A percentile compares a stretch with the other conserved stretches of the same genome.
Evolutionary conservation across 2,888 invertebrate genomes (phyloP).

Genomic region (Stictocephala bisonia): DNA sequence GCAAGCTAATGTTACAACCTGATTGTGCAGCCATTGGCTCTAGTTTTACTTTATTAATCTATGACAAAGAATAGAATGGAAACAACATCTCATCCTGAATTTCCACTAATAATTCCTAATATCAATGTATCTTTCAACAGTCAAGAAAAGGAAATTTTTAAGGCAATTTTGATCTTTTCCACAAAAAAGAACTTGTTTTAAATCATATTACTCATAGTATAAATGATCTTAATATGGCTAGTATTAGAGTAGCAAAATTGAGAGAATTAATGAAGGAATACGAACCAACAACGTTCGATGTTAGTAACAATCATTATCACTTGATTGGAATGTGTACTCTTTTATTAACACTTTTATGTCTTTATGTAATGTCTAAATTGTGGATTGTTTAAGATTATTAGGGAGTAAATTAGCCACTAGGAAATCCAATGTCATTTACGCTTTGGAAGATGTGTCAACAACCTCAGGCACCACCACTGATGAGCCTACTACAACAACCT

Average conservation of each 20-base stretch:
- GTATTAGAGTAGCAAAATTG: neutral
- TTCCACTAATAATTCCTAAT: neutral
- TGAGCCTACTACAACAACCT: neutral
- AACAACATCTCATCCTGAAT: neutral
- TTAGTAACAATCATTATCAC: neutral
- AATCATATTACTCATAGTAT: neutral
- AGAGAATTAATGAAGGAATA: neutral
- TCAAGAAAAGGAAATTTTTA: neutral
- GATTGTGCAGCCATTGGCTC: neutral
- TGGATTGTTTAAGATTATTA: neutral
- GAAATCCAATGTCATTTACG: constrained; percentile 1
- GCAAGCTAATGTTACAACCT: neutral
- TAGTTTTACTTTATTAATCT: neutral
- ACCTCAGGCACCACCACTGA: neutral
- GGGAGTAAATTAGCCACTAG: neutral
- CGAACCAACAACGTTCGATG: neutral
- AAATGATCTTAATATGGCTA: neutral
- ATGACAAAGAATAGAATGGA: neutral
- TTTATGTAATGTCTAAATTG: neutral
- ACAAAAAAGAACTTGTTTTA: constrained; percentile 1
- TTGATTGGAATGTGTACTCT: constrained; percentile 1
- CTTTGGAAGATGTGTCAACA: constrained; percentile 4
- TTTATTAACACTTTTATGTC: neutral
- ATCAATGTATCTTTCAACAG: neutral
- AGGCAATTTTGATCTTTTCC: too few species aligned